Evolutionary conservation across 2,888 invertebrate genomes (phyloP), one percentile per base, ranked within the genome.

Genomic region (Lissocephala sabroskyi): DNA sequence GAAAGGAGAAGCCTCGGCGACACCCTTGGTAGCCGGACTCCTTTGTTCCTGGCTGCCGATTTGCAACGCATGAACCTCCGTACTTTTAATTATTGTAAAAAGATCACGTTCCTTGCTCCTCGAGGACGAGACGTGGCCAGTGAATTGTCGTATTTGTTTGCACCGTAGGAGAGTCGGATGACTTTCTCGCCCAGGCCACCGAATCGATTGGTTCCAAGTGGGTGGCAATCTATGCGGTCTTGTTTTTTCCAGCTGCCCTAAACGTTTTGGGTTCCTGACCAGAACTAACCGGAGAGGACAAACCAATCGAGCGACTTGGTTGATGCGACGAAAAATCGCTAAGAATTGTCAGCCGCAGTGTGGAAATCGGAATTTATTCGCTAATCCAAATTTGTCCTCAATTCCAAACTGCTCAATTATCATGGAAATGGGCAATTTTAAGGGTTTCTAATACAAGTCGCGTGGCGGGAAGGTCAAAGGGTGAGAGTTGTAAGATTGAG

Each of bases 191-290:
- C 52, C 50, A 44, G 49, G 39, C 60, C 50, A 39, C 50, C 29
- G 73, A 80, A 80, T 78, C 79, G 62, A 81, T 81, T 80, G 56
- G 81, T 66, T 79, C 73, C 66, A 64, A 66, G 48, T 63, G 63
- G 59, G 30, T 65, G 62, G 55, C 45, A 52, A 60, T 75, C 56
- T 45, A 61, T 63, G 10, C 14, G 16, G 17, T 35, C 3, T 5
- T 3, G 7, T 23, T 16, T 32, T 23, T 16, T 32, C 7, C 23
- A 23, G 23, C 23, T 23, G 23, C 23, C 3, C 23, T 37, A 14
- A 37, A 37, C 2, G 9, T 17, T 23, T 23, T 23, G 3, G 23
- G 23, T 23, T 7, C 3, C 23, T 23, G 23, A 11, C 23, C 23
- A 11, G 5, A 11, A 5, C 23, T 23, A 23, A 23, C 23, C 23